Conservation (phyloP, 2,797 vertebrate species). For the Sebastiscus tertius region DNA sequence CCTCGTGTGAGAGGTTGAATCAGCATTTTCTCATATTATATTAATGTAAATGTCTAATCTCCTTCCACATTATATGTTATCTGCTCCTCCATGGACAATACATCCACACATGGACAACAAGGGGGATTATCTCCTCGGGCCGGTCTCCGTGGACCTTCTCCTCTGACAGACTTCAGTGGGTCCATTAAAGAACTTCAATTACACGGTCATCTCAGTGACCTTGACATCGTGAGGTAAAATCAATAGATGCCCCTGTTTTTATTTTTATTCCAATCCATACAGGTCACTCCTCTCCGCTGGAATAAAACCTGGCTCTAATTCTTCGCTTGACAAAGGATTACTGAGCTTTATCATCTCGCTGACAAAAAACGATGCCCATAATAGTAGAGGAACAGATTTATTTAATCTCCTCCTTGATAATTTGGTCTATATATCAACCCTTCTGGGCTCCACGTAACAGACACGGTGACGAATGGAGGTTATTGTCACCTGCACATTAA, state of each 20-base stretch:
- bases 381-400: slow-evolving; percentile 57
- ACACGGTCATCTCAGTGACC: slow-evolving; percentile 71
- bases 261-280: slow-evolving; percentile 27
- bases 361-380: slow-evolving; percentile 50
- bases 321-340: slow-evolving; percentile 53
- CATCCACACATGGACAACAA: slow-evolving; percentile 9
- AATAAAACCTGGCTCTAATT: slow-evolving; percentile 37
- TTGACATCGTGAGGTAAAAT: slow-evolving; percentile 68
- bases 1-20: slow-evolving; percentile 15
- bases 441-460: slow-evolving; percentile 14
- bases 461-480: slow-evolving; percentile 27
- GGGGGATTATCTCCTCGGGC: slow-evolving; percentile 32
- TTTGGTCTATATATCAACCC: slow-evolving; percentile 61
- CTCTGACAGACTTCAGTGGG: slow-evolving; percentile 50
- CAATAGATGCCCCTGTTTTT: slow-evolving; percentile 58
- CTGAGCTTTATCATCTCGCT: slow-evolving; percentile 51
- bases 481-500: slow-evolving; percentile 47
- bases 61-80: slow-evolving; percentile 18
- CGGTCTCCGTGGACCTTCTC: slow-evolving; percentile 25
- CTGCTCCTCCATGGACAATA: slow-evolving; percentile 9
- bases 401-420: slow-evolving; percentile 61
- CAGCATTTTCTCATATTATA: slow-evolving; percentile 54
- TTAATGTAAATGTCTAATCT: slow-evolving; percentile 55
- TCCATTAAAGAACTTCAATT: slow-evolving; percentile 71
- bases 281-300: slow-evolving; percentile 19